Evolutionary conservation across 2,113 vertebrate genomes (phyloP), one percentile per base, ranked within the genome.

Genomic region (Zeus faber): DNA sequence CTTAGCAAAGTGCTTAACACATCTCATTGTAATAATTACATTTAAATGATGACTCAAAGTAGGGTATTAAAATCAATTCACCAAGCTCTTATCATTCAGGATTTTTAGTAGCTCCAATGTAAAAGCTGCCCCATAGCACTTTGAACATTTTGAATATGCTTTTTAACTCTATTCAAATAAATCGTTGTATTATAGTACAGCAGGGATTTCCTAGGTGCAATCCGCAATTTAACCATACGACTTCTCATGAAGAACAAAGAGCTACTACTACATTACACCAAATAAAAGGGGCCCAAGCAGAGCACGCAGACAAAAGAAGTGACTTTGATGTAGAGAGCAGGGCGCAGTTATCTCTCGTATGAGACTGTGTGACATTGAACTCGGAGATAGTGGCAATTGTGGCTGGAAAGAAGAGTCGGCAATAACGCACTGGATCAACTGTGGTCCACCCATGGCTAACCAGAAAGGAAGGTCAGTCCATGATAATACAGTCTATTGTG

Each of bases 271-370:
- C 2, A 53, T 16, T 23, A 53, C n/a, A 20, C 17, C 17, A 40
- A 26, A 40, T 22, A 10, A 22, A 43, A 26, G 18, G 31, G 40
- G 26, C 40, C 10, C 45, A 3, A 9, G 29, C 11, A 45, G 41
- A 13, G 21, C 18, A 29, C 11, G 11, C 17, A 31, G 14, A 35
- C 20, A 22, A 22, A 23, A 45, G 8, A 39, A 49, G 39, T 66
- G 69, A 63, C 62, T 48, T 63, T 60, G 63, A 20, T 59, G 33
- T 47, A 55, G 27, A 21, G 45, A 24, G 54, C 22, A 53, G 33
- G 24, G 45, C 6, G 24, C 54, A 16, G 25, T 45, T 29, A 54
- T 48, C 45, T 48, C 4, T 14, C n/a, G 45, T 17, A 11, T 6
- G 44, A 25, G 23, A 25, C 10, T 24, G 47, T 35, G 54, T 35